Base-by-base conservation (phyloP, 2,888 invertebrate species). In the Lasioglossum villosulum region DNA sequence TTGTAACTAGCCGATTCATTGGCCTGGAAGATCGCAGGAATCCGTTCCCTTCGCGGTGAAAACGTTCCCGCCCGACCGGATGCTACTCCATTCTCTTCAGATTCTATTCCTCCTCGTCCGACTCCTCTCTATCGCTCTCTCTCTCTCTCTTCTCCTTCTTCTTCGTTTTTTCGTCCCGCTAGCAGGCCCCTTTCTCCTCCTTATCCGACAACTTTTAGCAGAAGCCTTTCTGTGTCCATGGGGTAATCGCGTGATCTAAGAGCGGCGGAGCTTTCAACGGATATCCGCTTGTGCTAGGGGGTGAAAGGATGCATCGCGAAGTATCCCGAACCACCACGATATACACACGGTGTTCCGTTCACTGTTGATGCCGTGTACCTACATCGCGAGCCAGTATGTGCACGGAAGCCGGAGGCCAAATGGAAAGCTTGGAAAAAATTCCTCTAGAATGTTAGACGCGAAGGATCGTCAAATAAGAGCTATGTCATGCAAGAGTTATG, bases 191-290 rank as follows among this genome's bases (percentile, higher is more conserved):
- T 63, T 45, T 30, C 70, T 45, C 34, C 37, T 80, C 74, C 90
- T 89, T 89, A 86, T 88, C 82, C 89, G 73, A 80, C 83, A 89
- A 92, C 92, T 92, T 92, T 93, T 92, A 92, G 90, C 91, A 92
- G 92, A 92, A 93, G 93, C 92, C 89, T 92, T 93, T 92, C 92
- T 91, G 91, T 93, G 93, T 93, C 91, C 91, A 90, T 88, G 89
- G 86, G 90, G 92, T 92, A 93, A 94, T 93, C 93, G 92, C 92
- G 91, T 93, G 93, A 93, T 93, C 92, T 89, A 87, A 90, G 91
- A 90, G 87, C 73, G 82, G 81, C 68, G 72, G 86, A 88, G 90
- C 90, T 90, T 88, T 90, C 89, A 79, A 72, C 70, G 59, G 85
- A 84, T 81, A 88, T 87, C 84, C 82, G 80, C 86, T 79, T 82